These are phyloP conservation scores for Protosalanx chinensis DNA, from an alignment of 2,797 vertebrate species.

Conservation along the genomic window DNA sequence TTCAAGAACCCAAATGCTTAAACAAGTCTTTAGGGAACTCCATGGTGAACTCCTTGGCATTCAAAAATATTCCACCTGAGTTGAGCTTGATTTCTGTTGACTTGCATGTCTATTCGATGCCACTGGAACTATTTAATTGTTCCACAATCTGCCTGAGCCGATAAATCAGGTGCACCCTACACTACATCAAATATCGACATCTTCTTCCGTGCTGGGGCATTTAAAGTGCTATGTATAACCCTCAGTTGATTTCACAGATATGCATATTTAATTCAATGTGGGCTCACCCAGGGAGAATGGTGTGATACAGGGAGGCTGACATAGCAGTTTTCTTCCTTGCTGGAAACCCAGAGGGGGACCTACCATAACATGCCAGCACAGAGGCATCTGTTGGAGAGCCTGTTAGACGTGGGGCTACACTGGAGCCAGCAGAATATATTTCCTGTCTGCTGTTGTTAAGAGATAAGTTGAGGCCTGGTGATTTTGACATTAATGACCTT, in stretches of 20 bases:
- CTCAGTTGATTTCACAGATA: neutral
- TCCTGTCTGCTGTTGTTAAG: neutral
- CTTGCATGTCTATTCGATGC: neutral
- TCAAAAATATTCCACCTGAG: too few species aligned
- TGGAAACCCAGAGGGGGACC: slow-evolving; percentile 14
- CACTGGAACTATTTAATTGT: neutral
- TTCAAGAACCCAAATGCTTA: neutral
- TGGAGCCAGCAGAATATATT: neutral
- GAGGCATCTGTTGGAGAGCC: neutral
- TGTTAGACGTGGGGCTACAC: neutral
- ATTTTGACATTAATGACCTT: too few species aligned
- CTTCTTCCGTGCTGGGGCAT: neutral
- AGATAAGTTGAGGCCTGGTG: too few species aligned
- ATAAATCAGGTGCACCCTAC: neutral
- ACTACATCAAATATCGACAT: neutral
- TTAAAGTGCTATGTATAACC: neutral
- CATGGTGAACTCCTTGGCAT: slow-evolving; percentile 23
- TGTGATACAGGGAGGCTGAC: neutral
- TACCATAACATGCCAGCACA: too few species aligned
- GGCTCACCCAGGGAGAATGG: neutral
- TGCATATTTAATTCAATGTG: neutral
- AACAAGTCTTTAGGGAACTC: slow-evolving; percentile 5
- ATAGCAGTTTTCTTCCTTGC: slow-evolving; percentile 10
- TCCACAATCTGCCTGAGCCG: neutral
- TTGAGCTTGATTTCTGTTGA: too few species aligned